Percentiles rank a stretch among this genome's conserved stretches.
These are phyloP conservation scores for Plutomurus gul DNA, from an alignment of 1,140 invertebrate species.

Conservation along the genomic window DNA sequence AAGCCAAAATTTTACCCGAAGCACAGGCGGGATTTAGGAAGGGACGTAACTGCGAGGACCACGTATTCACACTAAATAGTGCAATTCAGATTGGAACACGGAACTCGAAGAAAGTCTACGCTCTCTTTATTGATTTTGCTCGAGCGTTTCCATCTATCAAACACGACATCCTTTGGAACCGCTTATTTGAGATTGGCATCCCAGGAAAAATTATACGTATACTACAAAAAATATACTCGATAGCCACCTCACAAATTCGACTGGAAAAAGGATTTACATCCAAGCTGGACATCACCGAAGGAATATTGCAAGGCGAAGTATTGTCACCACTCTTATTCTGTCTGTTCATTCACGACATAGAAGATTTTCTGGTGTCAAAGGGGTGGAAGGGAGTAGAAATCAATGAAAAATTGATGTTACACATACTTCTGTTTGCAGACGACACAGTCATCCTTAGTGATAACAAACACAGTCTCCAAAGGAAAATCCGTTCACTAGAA, in stretches of 20 bases:
- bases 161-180: conserved; percentile 28
- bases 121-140: conserved; percentile 35
- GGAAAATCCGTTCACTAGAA: not conserved
- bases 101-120: not conserved
- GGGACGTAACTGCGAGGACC: conserved; percentile 22
- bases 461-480: not conserved
- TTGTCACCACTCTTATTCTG: conserved; percentile 8
- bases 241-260: conserved; percentile 21
- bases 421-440: conserved; percentile 19
- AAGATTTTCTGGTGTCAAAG: not conserved
- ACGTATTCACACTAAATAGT: conserved; percentile 46
- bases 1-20: conserved; percentile 20
- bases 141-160: conserved; percentile 33
- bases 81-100: conserved; percentile 40
- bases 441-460: conserved; percentile 20
- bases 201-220: conserved; percentile 28
- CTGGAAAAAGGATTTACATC: not conserved
- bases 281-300: conserved; percentile 21
- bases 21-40: conserved; percentile 32
- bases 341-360: conserved; percentile 24
- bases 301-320: conserved; percentile 29
- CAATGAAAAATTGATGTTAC: too few species aligned
- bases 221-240: conserved; percentile 25
- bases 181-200: conserved; percentile 1
- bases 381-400: too few species aligned